Evolutionary conservation across 2,113 vertebrate genomes (phyloP), one percentile per base, ranked within the genome.

Genomic region (Lepidothrix coronata): DNA sequence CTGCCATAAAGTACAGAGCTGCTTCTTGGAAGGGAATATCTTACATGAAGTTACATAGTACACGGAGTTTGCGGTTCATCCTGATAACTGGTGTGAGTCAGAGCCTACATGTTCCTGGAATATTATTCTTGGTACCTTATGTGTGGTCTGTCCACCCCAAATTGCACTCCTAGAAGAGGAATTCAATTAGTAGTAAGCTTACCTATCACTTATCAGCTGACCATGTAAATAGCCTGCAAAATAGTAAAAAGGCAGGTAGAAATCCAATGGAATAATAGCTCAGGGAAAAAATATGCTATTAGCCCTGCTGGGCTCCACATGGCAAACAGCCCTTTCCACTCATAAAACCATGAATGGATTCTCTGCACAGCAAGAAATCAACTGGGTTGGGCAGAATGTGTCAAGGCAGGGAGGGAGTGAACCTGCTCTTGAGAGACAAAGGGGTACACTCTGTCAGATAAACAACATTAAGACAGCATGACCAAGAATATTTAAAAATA

Each of bases 261-360:
- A 97, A 97, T 97, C 96, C 76, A 86, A 89, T 57, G 94, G 95
- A 92, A 97, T 96, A 97, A 96, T 95, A 95, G 97, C 63, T 91
- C 89, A 95, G 85, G 94, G 85, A 78, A 89, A 96, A 95, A 96
- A 96, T 91, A 92, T 85, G 91, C 93, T 96, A 91, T 97, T 97
- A 96, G 81, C 95, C 96, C 97, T 76, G 93, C 89, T 94, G 96
- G 94, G 93, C 85, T 93, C 94, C 96, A 94, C 49, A 83, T 1
- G 14, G 93, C 91, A 96, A 96, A 92, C 91, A 97, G 96, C 95
- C 96, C 72, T 86, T 74, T 95, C 80, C 89, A 84, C 91, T 78
- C 95, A 52, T 75, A 93, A 77, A 93, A 59, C 91, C 78, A 63
- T 88, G 96, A 97, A 97, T 52, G 96, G 95, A 92, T 91, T 82